Conservation (phyloP, 2,113 vertebrate genomes). For the Pachycephala philippinensis region DNA sequence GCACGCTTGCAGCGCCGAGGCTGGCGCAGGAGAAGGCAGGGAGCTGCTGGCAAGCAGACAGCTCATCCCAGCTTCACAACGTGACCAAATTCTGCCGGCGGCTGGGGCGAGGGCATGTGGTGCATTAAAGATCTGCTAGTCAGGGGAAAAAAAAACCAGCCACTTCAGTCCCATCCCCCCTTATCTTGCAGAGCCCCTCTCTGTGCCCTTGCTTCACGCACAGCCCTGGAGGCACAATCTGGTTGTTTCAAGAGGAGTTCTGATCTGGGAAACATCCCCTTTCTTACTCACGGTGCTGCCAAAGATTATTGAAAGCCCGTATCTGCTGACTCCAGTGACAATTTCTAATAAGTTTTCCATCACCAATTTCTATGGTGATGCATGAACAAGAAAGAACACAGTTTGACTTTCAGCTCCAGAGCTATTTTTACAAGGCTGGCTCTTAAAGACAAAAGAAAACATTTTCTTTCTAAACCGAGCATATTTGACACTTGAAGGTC, state of each 20-base stretch:
- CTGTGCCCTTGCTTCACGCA: not conserved
- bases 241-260: not conserved
- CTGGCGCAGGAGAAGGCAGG: not conserved
- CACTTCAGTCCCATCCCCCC: not conserved
- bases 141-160: not conserved
- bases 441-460: slow-evolving; percentile 34
- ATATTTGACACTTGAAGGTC: not conserved
- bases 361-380: slow-evolving; percentile 37
- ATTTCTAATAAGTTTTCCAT: slow-evolving; percentile 32
- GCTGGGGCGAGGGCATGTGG: accelerated
- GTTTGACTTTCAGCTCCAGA: not conserved
- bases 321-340: slow-evolving; percentile 27
- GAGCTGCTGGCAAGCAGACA: not conserved
- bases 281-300: not conserved
- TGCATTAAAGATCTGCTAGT: not conserved
- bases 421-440: slow-evolving; percentile 22
- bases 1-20: accelerated
- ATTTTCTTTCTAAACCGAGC: not conserved
- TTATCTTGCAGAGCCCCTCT: not conserved
- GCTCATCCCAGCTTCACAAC: not conserved
- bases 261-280: not conserved
- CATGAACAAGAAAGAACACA: not conserved
- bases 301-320: not conserved
- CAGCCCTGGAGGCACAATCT: not conserved
- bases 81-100: not conserved